A percentile compares a stretch with the other conserved stretches of the same genome.
These are phyloP conservation scores for Suncus etruscus DNA, from an alignment of 2,113 vertebrate species.

Conservation along the genomic window DNA sequence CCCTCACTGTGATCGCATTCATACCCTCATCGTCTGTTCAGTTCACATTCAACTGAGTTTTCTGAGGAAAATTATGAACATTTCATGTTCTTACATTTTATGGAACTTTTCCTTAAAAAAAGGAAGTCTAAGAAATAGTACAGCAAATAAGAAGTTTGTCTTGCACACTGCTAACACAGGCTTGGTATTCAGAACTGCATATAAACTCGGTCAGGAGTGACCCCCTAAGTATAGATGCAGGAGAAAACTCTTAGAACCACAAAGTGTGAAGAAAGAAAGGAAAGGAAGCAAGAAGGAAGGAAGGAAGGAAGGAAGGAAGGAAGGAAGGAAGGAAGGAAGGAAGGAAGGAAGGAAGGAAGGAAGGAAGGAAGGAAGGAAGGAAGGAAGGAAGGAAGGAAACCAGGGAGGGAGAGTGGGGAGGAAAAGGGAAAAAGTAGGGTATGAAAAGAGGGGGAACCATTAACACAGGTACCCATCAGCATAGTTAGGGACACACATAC, in stretches of 20 bases:
- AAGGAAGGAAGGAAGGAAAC: background rate
- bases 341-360: background rate
- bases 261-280: no score
- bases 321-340: no score
- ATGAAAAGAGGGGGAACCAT: background rate
- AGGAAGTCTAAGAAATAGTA: background rate
- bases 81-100: slow-evolving; percentile 42
- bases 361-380: no score
- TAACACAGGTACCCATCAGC: no score
- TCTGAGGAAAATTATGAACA: slow-evolving; percentile 65
- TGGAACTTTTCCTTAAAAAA: slow-evolving; percentile 26
- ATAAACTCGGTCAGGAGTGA: no score
- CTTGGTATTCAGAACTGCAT: no score
- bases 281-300: background rate
- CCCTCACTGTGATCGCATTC: slow-evolving; percentile 34
- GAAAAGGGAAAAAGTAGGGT: no score
- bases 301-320: no score
- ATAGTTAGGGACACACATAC: background rate
- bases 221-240: no score
- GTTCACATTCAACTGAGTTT: slow-evolving; percentile 65
- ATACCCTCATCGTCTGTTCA: slow-evolving; percentile 45
- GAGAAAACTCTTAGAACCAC: no score
- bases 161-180: no score
- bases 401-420: no score
- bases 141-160: background rate